Base-by-base conservation (phyloP, 2,113 vertebrate genomes). In the Chloropsis hardwickii region DNA sequence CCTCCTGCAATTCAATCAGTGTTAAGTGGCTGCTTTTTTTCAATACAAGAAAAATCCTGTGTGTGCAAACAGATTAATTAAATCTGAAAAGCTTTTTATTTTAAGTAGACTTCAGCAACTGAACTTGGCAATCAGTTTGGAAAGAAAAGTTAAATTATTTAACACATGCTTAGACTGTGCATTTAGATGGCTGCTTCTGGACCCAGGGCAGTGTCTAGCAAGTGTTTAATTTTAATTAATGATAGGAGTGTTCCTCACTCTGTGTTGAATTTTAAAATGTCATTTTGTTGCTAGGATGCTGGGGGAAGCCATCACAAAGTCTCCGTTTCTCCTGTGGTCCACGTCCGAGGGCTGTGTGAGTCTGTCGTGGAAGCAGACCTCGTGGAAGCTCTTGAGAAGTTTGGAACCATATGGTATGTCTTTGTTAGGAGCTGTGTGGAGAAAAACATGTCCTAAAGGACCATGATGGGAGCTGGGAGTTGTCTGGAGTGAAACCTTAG, bases 281-380 rank as follows among this genome's bases (percentile, higher is more conserved):
- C 11, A 3, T 53, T 94, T 94, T 33, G 44, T 97, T 95, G 60
- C 80, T 96, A 98, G 98, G 98, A 98, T 93, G 94, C 97, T 0
- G 98, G 98, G 81, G 98, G 98, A 95, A 98, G 98, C 86, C 98
- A 98, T 83, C 99, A 99, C 96, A 98, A 98, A 90, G 99, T 99
- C 84, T 99, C 99, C 10, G 99, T 99, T 78, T 99, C 99, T 72
- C 99, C 99, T 0, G 99, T 99, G 9, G 99, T 99, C 71, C 99
- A 99, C 35, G 99, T 99, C 74, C 96, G 99, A 91, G 99, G 99
- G 35, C 98, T 99, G 51, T 99, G 99, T 88, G 99, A 99, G 86
- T 99, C 99, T 0, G 99, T 99, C 65, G 99, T 99, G 97, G 99
- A 99, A 92, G 99, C 99, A 23, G 99, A 99, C 95, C 98, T 99